phyloP scores from a whole-genome alignment of 1,140 invertebrate genomes.

The Anoplolepis gracilipes region DNA sequence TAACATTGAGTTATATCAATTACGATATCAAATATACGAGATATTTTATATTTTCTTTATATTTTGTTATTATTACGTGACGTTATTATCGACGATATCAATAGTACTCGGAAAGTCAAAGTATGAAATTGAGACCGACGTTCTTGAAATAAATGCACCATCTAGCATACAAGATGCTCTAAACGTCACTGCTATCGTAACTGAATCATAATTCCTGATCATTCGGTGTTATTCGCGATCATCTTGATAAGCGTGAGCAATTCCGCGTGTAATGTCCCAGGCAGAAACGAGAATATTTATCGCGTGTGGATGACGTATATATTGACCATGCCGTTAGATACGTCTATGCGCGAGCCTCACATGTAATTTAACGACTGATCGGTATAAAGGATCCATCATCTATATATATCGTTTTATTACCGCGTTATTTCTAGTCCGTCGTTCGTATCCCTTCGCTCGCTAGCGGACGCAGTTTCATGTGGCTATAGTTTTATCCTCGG shows the following conservation, averaged over 20 bases:
- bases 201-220: slow-evolving; percentile 65
- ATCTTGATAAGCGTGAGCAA: slow-evolving; percentile 38
- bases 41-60: not conserved
- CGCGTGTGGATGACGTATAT: not conserved
- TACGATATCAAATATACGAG: not conserved
- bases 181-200: slow-evolving; percentile 43
- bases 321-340: not conserved
- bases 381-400: slow-evolving; percentile 62
- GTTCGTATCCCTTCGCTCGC: not conserved
- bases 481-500: not conserved
- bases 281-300: slow-evolving; percentile 67
- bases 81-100: not conserved
- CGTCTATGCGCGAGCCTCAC: slow-evolving; percentile 17
- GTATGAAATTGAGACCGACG: not conserved
- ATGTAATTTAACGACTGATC: slow-evolving; percentile 64
- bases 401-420: slow-evolving; percentile 56
- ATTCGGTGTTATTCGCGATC: slow-evolving; percentile 33
- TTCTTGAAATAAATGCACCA: not conserved
- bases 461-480: slow-evolving; percentile 13
- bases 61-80: not conserved
- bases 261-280: slow-evolving; percentile 59
- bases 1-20: not conserved
- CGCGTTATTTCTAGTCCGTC: not conserved
- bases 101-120: not conserved
- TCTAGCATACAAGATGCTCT: not conserved